Evolutionary conservation across 2,888 invertebrate genomes (phyloP), one percentile per base, ranked within the genome.

Genomic region (Cataglyphis altisquamis): DNA sequence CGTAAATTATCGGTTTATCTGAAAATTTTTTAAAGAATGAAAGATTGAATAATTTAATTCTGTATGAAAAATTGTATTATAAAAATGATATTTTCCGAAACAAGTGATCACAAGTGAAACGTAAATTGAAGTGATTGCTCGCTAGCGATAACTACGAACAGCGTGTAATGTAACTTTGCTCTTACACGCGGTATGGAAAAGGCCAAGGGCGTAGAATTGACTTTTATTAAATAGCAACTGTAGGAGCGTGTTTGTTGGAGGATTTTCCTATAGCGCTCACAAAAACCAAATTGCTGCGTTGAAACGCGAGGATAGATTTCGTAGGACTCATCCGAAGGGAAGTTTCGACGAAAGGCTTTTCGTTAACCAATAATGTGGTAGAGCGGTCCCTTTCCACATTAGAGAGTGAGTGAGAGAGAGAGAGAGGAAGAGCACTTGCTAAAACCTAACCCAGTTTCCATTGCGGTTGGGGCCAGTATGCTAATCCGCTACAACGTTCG

Each of bases 391-490:
- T 67, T 60, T 29, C 81, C 10, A 72, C 63, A 45, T 84, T 81
- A 70, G 66, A 68, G 6, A 48, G 6, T 29, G 29, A 29, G 41
- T 2, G 25, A 25, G 25, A 25, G 25, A 18, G 48, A 48, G 18
- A 48, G n/a, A 52, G n/a, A 52, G 52, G 18, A 63, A 84, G 88
- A 72, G 82, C 77, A 75, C 85, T 88, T 82, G 82, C 87, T 85
- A 87, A 91, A 91, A 89, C 86, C 90, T 89, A 91, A 90, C 88
- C 87, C 82, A 89, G 89, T 91, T 91, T 91, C 91, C 87, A 87
- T 87, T 87, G 83, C 86, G 88, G 87, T 86, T 86, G 83, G 80
- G 48, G 88, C 86, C 86, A 89, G 86, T 92, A 91, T 92, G 91
- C 91, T 91, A 92, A 92, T 92, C 91, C 87, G 84, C 84, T 86